Conservation (phyloP, 2,888 invertebrate species). For the Rhingia campestris region DNA sequence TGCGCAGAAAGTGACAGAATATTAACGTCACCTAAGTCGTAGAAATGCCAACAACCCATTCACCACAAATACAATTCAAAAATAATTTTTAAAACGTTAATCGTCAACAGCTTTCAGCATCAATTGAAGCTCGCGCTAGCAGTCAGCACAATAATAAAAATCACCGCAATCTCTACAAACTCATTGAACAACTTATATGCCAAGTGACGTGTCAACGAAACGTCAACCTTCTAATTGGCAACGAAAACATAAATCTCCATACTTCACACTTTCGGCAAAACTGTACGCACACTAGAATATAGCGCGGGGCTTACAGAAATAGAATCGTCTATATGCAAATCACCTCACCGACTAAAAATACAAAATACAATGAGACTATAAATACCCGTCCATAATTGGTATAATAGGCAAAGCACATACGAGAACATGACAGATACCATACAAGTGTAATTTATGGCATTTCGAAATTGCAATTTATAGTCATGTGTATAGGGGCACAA, state of each 20-base stretch:
- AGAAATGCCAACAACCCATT: too few relatives aligned
- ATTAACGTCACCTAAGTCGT: too few relatives aligned
- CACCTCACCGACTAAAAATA: slow-evolving; percentile 16
- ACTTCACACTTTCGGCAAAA: not conserved
- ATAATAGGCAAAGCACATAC: slow-evolving; percentile 2
- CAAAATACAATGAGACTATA: slow-evolving; percentile 15
- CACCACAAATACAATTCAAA: too few relatives aligned
- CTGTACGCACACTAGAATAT: not conserved
- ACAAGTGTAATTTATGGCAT: not conserved
- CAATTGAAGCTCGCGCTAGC: not conserved
- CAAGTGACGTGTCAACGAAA: slow-evolving; percentile 53
- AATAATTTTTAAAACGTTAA: too few relatives aligned
- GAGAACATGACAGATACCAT: slow-evolving; percentile 4
- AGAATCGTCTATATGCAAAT: slow-evolving; percentile 49
- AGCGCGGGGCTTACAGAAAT: slow-evolving; percentile 25
- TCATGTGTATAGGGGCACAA: too few relatives aligned
- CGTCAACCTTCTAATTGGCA: slow-evolving; percentile 43
- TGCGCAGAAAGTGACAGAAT: too few relatives aligned
- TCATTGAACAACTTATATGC: not conserved
- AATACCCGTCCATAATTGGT: slow-evolving; percentile 37
- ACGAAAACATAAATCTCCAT: slow-evolving; percentile 4
- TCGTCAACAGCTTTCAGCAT: too few relatives aligned
- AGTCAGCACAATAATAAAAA: slow-evolving; percentile 10
- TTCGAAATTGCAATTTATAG: slow-evolving; percentile 6
- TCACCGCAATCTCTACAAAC: slow-evolving; percentile 2